Evolutionary conservation across 2,113 vertebrate species (phyloP).

Genomic region (Rafetus swinhoei): DNA sequence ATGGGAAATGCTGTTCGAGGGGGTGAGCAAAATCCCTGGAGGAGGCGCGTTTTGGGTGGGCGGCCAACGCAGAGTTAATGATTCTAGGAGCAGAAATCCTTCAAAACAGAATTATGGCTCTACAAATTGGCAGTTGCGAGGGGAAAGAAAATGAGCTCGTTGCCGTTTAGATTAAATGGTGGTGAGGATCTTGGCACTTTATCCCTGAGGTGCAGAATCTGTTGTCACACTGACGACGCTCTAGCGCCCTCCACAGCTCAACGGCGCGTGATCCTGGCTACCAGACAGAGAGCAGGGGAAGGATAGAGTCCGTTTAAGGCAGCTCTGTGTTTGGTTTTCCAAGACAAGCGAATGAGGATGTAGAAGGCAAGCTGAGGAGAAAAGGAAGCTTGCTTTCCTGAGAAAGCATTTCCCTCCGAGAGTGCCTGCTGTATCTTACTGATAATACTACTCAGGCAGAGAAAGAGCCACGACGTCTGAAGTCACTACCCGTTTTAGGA

Average conservation of each 20-base stretch:
- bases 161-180: background rate
- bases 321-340: background rate
- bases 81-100: background rate
- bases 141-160: background rate
- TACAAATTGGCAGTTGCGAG: background rate
- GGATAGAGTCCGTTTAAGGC: background rate
- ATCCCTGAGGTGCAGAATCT: accelerated
- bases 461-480: background rate
- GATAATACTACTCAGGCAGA: background rate
- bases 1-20: background rate
- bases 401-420: background rate
- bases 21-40: background rate
- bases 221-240: background rate
- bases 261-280: background rate
- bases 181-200: background rate
- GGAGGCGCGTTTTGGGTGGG: background rate
- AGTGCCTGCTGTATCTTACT: background rate
- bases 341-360: background rate
- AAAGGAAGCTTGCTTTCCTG: background rate
- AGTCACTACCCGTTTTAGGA: background rate
- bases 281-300: background rate
- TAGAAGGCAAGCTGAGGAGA: background rate
- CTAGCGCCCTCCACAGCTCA: background rate
- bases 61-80: background rate
- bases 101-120: background rate